Conservation (phyloP, 2,888 invertebrate species). For the Gasteruption jaculator region DNA sequence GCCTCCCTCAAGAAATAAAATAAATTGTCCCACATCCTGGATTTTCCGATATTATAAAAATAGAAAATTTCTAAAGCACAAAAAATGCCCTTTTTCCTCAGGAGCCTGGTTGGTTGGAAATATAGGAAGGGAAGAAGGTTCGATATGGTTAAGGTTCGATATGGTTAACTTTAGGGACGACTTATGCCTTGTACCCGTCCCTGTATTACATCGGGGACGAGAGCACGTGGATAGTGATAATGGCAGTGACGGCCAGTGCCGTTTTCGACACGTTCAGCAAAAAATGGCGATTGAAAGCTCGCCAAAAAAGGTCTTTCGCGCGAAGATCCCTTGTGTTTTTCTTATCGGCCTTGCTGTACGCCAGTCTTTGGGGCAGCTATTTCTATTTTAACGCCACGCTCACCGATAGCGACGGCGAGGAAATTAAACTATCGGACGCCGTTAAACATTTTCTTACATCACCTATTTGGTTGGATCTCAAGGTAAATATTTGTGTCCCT, state of each 20-base stretch:
- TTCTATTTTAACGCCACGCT: slow-evolving; percentile 85
- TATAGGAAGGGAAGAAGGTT: slow-evolving; percentile 77
- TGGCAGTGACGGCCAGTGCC: slow-evolving; percentile 64
- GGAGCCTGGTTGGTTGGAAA: slow-evolving; percentile 91
- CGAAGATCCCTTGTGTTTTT: slow-evolving; percentile 60
- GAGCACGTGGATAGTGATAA: slow-evolving; percentile 64
- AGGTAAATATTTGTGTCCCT: slow-evolving; percentile 44
- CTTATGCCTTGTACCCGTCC: slow-evolving; percentile 64
- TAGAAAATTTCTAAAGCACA: too few relatives aligned
- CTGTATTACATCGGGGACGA: slow-evolving; percentile 74
- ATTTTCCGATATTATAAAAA: too few relatives aligned
- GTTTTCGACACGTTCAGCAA: slow-evolving; percentile 75
- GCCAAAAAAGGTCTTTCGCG: slow-evolving; percentile 46
- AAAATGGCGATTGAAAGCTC: slow-evolving; percentile 70
- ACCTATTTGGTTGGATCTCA: slow-evolving; percentile 62
- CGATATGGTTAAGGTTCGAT: slow-evolving; percentile 65
- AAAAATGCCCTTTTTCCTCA: too few relatives aligned
- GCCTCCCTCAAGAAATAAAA: too few relatives aligned
- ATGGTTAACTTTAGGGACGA: slow-evolving; percentile 65
- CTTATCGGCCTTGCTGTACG: slow-evolving; percentile 63
- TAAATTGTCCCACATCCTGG: too few relatives aligned
- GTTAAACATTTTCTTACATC: slow-evolving; percentile 85
- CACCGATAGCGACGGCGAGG: slow-evolving; percentile 80
- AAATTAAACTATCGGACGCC: slow-evolving; percentile 83
- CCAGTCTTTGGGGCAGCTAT: slow-evolving; percentile 72